Conservation (phyloP, 2,113 vertebrate species). For the Campylomormyrus tamandua region DNA sequence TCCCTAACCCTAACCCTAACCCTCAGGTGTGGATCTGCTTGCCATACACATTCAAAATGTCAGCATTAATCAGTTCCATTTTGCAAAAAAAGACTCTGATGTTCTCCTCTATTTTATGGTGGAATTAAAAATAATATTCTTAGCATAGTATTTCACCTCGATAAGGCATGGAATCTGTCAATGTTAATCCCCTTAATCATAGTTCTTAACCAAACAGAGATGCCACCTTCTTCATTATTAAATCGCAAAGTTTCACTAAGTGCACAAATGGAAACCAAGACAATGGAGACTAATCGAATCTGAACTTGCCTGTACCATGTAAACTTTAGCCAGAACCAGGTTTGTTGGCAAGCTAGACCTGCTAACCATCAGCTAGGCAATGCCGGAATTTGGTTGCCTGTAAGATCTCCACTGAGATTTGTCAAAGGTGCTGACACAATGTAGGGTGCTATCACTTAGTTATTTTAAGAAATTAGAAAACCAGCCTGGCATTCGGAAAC, state of each 20-base stretch:
- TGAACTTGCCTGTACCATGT: neutral
- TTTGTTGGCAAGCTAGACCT: neutral
- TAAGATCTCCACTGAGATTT: neutral
- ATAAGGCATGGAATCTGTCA: neutral
- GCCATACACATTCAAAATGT: neutral
- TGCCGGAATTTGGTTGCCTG: neutral
- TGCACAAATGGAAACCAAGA: neutral
- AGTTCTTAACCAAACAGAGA: neutral
- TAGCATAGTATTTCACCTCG: neutral
- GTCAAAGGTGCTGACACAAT: neutral
- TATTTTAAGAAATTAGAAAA: neutral
- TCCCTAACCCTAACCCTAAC: neutral
- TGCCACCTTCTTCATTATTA: neutral
- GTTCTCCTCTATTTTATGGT: neutral
- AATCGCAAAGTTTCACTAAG: neutral
- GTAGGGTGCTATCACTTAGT: neutral
- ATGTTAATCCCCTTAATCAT: neutral
- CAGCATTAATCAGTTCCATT: neutral
- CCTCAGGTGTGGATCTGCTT: too few relatives aligned
- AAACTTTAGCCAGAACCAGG: neutral
- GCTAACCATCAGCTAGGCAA: neutral
- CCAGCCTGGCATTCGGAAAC: neutral
- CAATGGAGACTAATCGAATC: neutral
- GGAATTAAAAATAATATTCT: neutral
- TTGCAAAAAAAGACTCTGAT: neutral